Conservation (phyloP, 1,140 invertebrate species). For the Drosophila lacteicornis region DNA sequence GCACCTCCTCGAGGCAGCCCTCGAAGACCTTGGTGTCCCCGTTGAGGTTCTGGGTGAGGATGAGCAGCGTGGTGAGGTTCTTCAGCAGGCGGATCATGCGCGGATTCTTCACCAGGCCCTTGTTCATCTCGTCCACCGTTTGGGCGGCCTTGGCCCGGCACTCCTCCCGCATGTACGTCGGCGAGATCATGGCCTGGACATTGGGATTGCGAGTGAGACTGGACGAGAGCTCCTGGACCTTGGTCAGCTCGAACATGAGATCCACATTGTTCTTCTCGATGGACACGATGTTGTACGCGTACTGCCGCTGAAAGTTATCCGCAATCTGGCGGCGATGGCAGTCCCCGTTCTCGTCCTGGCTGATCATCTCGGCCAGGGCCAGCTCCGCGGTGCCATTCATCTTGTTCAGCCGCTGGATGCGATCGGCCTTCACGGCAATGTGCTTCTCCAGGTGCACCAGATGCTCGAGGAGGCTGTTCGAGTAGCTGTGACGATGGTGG, state of each 20-base stretch:
- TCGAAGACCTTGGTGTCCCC: constrained; percentile 96
- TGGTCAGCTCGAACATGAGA: constrained; percentile 93
- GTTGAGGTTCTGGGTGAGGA: constrained; percentile 96
- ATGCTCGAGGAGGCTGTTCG: constrained; percentile 92
- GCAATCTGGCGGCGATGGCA: constrained; percentile 79
- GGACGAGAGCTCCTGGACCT: constrained; percentile 93
- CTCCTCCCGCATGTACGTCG: constrained; percentile 93
- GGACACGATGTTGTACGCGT: constrained; percentile 95
- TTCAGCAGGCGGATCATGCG: constrained; percentile 92
- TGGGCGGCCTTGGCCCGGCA: constrained; percentile 93
- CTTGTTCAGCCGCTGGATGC: constrained; percentile 92
- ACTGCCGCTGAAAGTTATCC: constrained; percentile 95
- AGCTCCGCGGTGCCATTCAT: constrained; percentile 97
- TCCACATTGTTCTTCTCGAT: constrained; percentile 96
- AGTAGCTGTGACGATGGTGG: constrained; percentile 89
- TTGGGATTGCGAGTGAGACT: constrained; percentile 95
- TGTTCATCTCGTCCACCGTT: constrained; percentile 91
- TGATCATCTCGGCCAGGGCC: constrained; percentile 86
- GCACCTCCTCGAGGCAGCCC: constrained; percentile 95
- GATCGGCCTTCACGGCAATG: constrained; percentile 93
- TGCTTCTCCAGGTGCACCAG: constrained; percentile 95
- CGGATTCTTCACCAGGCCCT: constrained; percentile 87
- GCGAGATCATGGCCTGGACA: constrained; percentile 94
- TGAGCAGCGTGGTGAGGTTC: constrained; percentile 95
- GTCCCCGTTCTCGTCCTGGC: constrained; percentile 79